Conservation (phyloP, 2,113 vertebrate genomes). For the Poeciliopsis retropinna region DNA sequence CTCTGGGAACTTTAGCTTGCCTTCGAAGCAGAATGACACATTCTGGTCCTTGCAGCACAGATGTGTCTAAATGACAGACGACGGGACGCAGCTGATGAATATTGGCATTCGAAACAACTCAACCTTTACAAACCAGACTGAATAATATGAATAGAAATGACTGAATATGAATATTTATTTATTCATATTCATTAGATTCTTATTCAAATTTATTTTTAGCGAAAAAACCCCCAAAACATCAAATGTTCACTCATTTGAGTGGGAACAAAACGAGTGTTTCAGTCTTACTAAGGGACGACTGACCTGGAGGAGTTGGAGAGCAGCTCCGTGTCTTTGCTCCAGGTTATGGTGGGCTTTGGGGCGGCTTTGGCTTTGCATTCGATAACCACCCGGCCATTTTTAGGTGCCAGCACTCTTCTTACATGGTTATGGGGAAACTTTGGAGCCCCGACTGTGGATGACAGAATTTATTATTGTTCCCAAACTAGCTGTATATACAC, state of each 20-base stretch:
- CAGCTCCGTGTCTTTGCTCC: slow-evolving; percentile 96
- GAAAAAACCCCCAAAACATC: background rate
- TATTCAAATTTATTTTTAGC: background rate
- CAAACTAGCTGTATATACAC: background rate
- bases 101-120: slow-evolving; percentile 2
- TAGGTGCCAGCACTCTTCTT: slow-evolving; percentile 88
- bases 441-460: slow-evolving; percentile 85
- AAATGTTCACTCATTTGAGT: background rate
- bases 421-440: slow-evolving; percentile 92
- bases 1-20: background rate
- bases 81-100: background rate
- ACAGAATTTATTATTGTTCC: background rate
- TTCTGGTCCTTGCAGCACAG: slow-evolving; percentile 22
- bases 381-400: slow-evolving; percentile 89
- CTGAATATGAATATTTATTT: background rate
- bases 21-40: background rate
- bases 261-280: no score
- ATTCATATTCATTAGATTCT: background rate
- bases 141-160: background rate
- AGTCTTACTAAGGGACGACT: slow-evolving; percentile 16
- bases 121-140: background rate
- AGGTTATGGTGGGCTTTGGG: slow-evolving; percentile 88
- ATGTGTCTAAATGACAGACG: slow-evolving; percentile 26
- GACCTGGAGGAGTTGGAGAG: slow-evolving; percentile 91
- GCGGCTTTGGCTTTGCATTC: slow-evolving; percentile 94